A percentile compares a stretch with the other conserved stretches of the same genome.
Conservation (phyloP, 2,888 invertebrate genomes). For the Dryobotodes eremita region DNA sequence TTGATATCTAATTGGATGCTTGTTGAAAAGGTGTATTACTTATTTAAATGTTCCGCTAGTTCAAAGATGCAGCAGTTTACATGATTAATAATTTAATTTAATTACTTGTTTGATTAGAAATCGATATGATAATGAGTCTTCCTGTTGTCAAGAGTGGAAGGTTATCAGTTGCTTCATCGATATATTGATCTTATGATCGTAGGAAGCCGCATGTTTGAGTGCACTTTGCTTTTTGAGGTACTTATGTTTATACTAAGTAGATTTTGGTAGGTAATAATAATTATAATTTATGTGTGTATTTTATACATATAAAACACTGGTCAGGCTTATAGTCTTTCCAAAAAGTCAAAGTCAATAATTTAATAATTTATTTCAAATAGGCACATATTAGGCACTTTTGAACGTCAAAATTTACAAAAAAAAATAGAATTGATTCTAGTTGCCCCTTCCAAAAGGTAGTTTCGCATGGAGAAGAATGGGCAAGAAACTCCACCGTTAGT, state of each 20-base stretch:
- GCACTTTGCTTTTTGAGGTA: slow-evolving; percentile 17
- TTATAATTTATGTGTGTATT: too few species aligned
- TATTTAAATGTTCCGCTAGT: neutral
- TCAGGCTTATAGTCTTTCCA: too few species aligned
- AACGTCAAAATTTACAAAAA: too few species aligned
- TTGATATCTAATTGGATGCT: neutral
- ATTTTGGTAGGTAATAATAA: neutral
- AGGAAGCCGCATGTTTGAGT: neutral
- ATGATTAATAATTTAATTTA: slow-evolving; percentile 21
- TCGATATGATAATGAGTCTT: neutral
- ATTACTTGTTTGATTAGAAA: slow-evolving; percentile 27
- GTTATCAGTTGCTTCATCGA: slow-evolving; percentile 36
- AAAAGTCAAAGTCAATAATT: too few species aligned
- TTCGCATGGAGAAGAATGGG: too few species aligned
- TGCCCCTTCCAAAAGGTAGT: too few species aligned
- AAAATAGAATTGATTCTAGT: too few species aligned
- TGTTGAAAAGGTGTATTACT: neutral
- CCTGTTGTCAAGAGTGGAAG: slow-evolving; percentile 31
- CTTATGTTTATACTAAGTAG: too few species aligned
- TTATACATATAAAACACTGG: too few species aligned
- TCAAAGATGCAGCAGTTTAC: slow-evolving; percentile 32
- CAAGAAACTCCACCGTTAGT: too few species aligned
- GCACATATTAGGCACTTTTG: too few species aligned
- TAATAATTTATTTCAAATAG: too few species aligned
- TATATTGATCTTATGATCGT: slow-evolving; percentile 16